Base-by-base conservation (phyloP, 2,113 vertebrate species). In the Piaya cayana region DNA sequence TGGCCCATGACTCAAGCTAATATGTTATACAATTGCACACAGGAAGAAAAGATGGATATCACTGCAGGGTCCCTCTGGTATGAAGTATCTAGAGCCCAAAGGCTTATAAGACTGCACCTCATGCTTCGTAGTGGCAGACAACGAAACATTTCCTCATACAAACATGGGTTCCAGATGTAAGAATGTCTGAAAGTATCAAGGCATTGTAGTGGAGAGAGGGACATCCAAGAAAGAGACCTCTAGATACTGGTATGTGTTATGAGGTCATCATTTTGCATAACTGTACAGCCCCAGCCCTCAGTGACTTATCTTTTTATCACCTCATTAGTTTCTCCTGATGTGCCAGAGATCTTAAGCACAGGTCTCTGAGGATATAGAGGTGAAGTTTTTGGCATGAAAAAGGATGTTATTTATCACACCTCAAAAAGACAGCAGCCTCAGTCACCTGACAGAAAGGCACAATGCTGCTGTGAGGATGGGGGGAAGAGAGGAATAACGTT, bases 401-500 rank as follows among this genome's bases (percentile, higher is more conserved):
- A 82, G 29, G 29, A 15, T 27, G 56, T 43, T 67, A 43, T 92
- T 95, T 39, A 39, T 22, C 5, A 1, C 55, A 36, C 8, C 39
- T 43, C 64, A 39, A 65, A 47, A 49, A 29, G 13, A 7, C 2
- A 42, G 32, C 29, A 76, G 59, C 3, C 25, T 8, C 21, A n/a
- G 9, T 2, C 14, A 39, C 36, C 18, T n/a, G 16, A 23, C 3
- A 74, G 30, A 60, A 77, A 53, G 12, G 21, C 27, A 71, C 0
- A 0, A 14, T 1, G 21, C 14, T 49, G 45, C 50, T 62, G 15
- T 39, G 39, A 39, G 39, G 39, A 39, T 12, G 12, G 12, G 22
- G 25, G 49, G 9, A 32, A 4, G 13, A 12, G 14, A 39, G n/a
- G 9, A 69, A 49, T n/a, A 27, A 12, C 12, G 1, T 0, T 17